Conservation (phyloP, 2,888 invertebrate species). For the Amphipoea lucens region DNA sequence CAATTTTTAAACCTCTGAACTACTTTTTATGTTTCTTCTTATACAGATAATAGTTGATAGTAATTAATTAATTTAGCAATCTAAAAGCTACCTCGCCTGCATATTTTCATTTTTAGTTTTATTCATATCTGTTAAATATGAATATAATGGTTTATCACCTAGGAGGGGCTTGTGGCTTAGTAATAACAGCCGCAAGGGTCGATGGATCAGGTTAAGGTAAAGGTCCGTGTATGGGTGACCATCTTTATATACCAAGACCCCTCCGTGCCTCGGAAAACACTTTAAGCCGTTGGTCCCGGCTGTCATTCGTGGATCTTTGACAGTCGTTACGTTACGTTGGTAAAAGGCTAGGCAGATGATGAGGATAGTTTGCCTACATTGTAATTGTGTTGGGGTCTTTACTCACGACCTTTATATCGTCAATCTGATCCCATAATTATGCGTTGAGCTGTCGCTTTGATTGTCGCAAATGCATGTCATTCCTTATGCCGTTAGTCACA, state of each 20-base stretch:
- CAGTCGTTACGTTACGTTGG: no score
- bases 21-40: background rate
- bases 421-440: background rate
- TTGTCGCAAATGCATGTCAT: background rate
- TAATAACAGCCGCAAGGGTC: no score
- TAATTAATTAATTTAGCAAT: background rate
- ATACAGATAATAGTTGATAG: background rate
- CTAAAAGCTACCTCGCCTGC: no score
- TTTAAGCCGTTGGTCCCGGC: no score
- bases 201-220: no score
- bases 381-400: background rate
- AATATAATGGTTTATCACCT: background rate
- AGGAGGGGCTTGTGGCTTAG: no score
- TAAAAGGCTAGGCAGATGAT: no score
- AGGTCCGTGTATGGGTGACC: no score
- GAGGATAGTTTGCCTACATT: background rate
- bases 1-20: background rate
- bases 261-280: no score
- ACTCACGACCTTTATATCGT: no score
- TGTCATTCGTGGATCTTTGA: no score
- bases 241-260: no score
- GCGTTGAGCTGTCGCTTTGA: background rate
- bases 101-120: background rate
- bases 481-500: background rate
- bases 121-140: background rate